Base-by-base conservation (phyloP, 1,140 invertebrate species). In the Drepana arcuata region DNA sequence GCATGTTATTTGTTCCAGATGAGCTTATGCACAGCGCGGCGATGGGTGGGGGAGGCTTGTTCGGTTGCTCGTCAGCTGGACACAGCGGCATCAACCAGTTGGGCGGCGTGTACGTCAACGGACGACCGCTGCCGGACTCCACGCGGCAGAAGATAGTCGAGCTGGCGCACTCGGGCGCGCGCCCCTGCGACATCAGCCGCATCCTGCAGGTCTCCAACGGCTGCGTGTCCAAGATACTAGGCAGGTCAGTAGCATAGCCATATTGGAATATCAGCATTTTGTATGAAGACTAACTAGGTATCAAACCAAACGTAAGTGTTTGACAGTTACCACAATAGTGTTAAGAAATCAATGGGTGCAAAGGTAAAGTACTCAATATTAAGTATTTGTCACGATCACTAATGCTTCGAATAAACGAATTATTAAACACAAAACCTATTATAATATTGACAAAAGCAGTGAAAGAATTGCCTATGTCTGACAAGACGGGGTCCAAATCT, bases 21-120 rank as follows among this genome's bases (percentile, higher is more conserved):
- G 82, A 84, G 59, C 68, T 84, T 51, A 84, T 84, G 80, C 82
- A 84, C 41, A 79, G 78, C 41, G 77, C 77, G 23, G 77, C 77
- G 16, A 83, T 83, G 78, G 80, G 80, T 11, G 79, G 80, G 15
- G 80, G 89, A 55, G 87, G 87, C 47, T 85, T 92, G 48, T 92
- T 92, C 83, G 90, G 90, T 36, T 92, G 90, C 71, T 91, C 90
- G 16, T 88, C 90, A 40, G 88, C 92, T 85, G 95, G 95, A 48
- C 95, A 97, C 87, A 96, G 94, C 78, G 96, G 97, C 41, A 95
- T 99, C 66, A 99, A 99, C 85, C 97, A 99, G 86, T 89, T 99
- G 46, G 97, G 97, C 38, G 97, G 97, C 24, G 96, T 98, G 34
- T 99, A 97, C 86, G 96, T 99, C 43, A 98, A 98, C 82, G 98